Evolutionary conservation across 2,113 vertebrate species (phyloP), one percentile per base, ranked within the genome.

Genomic region (Corvus hawaiiensis): DNA sequence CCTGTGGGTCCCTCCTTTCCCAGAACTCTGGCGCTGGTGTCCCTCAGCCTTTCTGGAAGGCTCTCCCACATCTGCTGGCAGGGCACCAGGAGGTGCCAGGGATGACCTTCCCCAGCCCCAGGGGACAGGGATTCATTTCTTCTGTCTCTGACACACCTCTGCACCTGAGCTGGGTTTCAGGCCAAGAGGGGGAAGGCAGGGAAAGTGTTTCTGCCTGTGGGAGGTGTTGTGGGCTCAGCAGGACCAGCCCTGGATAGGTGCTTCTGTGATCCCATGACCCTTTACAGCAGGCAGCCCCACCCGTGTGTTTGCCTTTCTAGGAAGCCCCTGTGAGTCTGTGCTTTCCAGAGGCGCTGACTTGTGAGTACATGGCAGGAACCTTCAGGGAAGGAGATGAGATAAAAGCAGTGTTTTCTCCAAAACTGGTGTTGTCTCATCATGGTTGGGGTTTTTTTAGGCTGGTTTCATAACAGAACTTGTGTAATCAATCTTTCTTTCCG

Each of bases 401-500:
- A 54, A 51, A 77, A 66, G 4, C 26, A 67, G 21, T 3, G 4
- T 21, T 72, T 68, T 68, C 63, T 63, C 75, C 35, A 63, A 44
- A 77, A 35, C 14, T 1, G 4, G 43, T 33, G 16, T 19, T 55
- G 30, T n/a, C 56, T 96, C 27, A 59, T 55, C 43, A 17, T 54
- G 89, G 4, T 72, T n/a, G 16, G 3, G 9, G 1, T 49, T 59
- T 49, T 88, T 93, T 90, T 71, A 90, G 39, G 30, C n/a, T 84
- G 56, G 43, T 96, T 95, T 92, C 84, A 48, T 95, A 94, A 91
- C 4, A 67, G 22, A 87, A 59, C 66, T 84, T 94, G 86, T 80
- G 51, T 64, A 89, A 92, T 86, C 80, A 33, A 32, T 61, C 71
- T 67, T 78, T 46, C 23, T 63, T 32, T 62, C 37, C 56, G 54